Percentiles rank a stretch among this genome's conserved stretches.
Conservation (phyloP, 2,888 invertebrate genomes). For the Thymelicus sylvestris region DNA sequence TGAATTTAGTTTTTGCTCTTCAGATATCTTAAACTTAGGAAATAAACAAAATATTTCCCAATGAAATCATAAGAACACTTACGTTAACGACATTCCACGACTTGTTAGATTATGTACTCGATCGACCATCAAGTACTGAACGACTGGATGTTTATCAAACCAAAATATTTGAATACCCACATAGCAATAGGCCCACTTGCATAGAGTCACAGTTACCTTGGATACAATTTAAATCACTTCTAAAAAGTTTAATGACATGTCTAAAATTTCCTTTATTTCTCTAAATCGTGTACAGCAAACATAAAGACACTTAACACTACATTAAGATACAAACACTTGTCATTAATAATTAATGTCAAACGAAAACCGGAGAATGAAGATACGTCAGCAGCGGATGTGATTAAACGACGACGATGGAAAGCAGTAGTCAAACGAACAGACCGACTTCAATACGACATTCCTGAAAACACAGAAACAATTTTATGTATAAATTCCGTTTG, state of each 20-base stretch:
- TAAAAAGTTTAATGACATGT: conserved; percentile 14
- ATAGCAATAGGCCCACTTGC: not conserved
- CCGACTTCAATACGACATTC: conserved; percentile 53
- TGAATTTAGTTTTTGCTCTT: not conserved
- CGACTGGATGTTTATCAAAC: conserved; percentile 1
- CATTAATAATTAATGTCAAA: conserved; percentile 44
- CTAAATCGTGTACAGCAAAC: conserved; percentile 62
- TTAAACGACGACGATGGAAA: conserved; percentile 61
- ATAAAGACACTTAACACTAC: conserved; percentile 67
- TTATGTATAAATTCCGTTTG: conserved; percentile 17
- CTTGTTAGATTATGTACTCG: not conserved
- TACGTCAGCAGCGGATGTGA: conserved; percentile 51
- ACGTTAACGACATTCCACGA: conserved; percentile 18
- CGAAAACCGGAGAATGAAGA: conserved; percentile 51
- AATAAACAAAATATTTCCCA: conserved; percentile 6
- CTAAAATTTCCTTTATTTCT: conserved; percentile 57
- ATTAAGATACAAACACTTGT: conserved; percentile 65
- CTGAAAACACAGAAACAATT: conserved; percentile 53
- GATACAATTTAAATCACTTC: conserved; percentile 28
- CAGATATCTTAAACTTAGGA: conserved; percentile 1
- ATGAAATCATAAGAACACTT: conserved; percentile 14
- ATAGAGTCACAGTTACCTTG: not conserved
- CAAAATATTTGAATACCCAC: conserved; percentile 4
- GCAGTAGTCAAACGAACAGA: conserved; percentile 56
- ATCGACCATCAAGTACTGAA: conserved; percentile 6